phyloP scores from a whole-genome alignment of 2,888 invertebrate species.

The Melanostoma scalare region DNA sequence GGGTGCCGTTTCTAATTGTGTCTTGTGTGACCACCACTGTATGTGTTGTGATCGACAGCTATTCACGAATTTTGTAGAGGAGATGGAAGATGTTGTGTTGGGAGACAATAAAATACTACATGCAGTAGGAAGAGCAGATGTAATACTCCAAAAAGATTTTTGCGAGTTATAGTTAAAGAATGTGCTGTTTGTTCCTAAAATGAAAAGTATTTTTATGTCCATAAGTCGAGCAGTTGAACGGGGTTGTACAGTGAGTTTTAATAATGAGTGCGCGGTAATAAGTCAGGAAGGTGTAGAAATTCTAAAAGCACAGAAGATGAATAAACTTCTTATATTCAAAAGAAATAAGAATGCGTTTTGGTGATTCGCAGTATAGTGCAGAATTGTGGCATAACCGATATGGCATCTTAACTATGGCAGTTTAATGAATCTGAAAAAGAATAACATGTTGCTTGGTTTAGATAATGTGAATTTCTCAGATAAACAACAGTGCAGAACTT shows the following conservation, averaged over 20 bases:
- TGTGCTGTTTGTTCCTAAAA: conserved; percentile 24
- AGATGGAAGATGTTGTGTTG: conserved; percentile 36
- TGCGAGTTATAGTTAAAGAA: conserved; percentile 28
- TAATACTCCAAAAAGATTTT: conserved; percentile 28
- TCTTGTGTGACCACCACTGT: too few species aligned
- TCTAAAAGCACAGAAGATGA: conserved; percentile 1
- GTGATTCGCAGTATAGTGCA: conserved; percentile 13
- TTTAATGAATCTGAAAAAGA: conserved; percentile 25
- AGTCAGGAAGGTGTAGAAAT: conserved; percentile 1
- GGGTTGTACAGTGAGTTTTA: conserved; percentile 6
- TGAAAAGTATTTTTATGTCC: background rate
- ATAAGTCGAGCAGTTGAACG: conserved; percentile 8
- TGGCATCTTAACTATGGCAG: conserved; percentile 39
- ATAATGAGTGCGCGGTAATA: background rate
- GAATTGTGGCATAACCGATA: conserved; percentile 25
- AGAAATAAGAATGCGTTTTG: conserved; percentile 31
- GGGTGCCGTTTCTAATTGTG: too few species aligned
- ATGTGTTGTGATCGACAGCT: conserved; percentile 32
- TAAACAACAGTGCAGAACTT: conserved; percentile 24
- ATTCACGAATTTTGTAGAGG: conserved; percentile 19
- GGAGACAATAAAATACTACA: conserved; percentile 36
- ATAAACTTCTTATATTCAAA: conserved; percentile 31
- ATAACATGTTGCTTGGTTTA: conserved; percentile 24
- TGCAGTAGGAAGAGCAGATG: conserved; percentile 43
- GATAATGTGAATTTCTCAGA: conserved; percentile 30